Conservation (phyloP, 2,888 invertebrate species). For the Perdita meconis region DNA sequence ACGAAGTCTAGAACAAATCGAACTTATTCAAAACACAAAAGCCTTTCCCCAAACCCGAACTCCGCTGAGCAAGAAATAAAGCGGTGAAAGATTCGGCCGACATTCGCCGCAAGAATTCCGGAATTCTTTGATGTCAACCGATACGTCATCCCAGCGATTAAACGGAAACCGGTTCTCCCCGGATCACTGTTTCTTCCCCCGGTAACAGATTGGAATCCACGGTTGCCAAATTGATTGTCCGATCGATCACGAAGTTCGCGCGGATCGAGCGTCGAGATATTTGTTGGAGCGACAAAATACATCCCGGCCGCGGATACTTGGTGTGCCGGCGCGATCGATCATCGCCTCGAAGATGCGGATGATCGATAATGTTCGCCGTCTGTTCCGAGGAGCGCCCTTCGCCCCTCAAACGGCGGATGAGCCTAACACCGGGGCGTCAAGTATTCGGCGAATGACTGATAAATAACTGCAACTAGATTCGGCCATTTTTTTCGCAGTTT, state of each 20-base stretch:
- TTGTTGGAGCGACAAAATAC: slow-evolving; percentile 71
- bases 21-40: too few species aligned
- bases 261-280: slow-evolving; percentile 71
- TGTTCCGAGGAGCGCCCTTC: slow-evolving; percentile 47
- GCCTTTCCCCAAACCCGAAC: too few species aligned
- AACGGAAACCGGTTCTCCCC: slow-evolving; percentile 64
- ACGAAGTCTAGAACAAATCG: too few species aligned
- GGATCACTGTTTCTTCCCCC: slow-evolving; percentile 51
- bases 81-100: background rate
- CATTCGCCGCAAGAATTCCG: too few species aligned
- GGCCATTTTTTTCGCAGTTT: too few species aligned
- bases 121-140: slow-evolving; percentile 38
- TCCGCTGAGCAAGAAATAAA: background rate
- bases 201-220: slow-evolving; percentile 71
- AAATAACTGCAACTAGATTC: slow-evolving; percentile 30
- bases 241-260: slow-evolving; percentile 71
- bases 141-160: slow-evolving; percentile 54
- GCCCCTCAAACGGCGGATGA: slow-evolving; percentile 52
- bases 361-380: slow-evolving; percentile 66
- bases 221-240: slow-evolving; percentile 71
- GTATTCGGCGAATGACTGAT: slow-evolving; percentile 45
- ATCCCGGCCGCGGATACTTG: slow-evolving; percentile 60
- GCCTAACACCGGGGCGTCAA: slow-evolving; percentile 54
- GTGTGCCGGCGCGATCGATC: slow-evolving; percentile 68
- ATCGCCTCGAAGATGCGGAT: slow-evolving; percentile 58